These are phyloP conservation scores for Euwallacea fornicatus DNA, from an alignment of 1,140 invertebrate species.

Conservation along the genomic window DNA sequence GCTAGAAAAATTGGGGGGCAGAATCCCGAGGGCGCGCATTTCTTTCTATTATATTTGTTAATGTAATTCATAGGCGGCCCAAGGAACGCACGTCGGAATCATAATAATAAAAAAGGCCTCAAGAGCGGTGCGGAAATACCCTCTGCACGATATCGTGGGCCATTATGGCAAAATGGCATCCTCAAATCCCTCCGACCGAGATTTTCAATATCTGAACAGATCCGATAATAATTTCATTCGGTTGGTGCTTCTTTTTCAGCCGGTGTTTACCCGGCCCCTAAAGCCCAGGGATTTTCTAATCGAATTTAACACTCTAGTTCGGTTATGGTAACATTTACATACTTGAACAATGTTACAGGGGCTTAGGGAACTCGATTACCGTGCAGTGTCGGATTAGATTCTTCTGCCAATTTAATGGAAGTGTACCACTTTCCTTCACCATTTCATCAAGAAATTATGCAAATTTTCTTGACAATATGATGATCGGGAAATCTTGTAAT, in stretches of 20 bases:
- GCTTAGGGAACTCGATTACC: neutral
- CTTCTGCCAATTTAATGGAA: neutral
- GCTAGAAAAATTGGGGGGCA: no score
- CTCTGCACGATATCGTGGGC: slow-evolving; percentile 27
- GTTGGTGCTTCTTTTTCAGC: slow-evolving; percentile 25
- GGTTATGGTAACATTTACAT: slow-evolving; percentile 21
- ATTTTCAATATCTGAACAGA: slow-evolving; percentile 38
- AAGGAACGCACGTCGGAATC: slow-evolving; percentile 18
- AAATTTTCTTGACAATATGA: no score
- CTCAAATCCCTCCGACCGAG: slow-evolving; percentile 27
- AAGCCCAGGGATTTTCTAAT: slow-evolving; percentile 26
- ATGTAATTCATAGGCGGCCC: slow-evolving; percentile 13
- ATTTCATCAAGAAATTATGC: no score
- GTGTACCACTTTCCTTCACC: no score
- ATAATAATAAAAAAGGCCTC: slow-evolving; percentile 34
- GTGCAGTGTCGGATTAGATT: neutral
- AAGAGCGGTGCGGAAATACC: slow-evolving; percentile 25
- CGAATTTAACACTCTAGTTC: slow-evolving; percentile 23
- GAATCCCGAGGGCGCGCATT: no score
- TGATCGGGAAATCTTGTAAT: no score
- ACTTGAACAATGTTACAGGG: slow-evolving; percentile 6
- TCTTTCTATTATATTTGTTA: slow-evolving; percentile 1
- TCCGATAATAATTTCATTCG: slow-evolving; percentile 37
- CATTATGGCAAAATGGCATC: slow-evolving; percentile 36
- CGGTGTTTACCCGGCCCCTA: slow-evolving; percentile 19